These are phyloP conservation scores for Dilophus febrilis DNA, from an alignment of 2,888 invertebrate genomes.

Conservation along the genomic window DNA sequence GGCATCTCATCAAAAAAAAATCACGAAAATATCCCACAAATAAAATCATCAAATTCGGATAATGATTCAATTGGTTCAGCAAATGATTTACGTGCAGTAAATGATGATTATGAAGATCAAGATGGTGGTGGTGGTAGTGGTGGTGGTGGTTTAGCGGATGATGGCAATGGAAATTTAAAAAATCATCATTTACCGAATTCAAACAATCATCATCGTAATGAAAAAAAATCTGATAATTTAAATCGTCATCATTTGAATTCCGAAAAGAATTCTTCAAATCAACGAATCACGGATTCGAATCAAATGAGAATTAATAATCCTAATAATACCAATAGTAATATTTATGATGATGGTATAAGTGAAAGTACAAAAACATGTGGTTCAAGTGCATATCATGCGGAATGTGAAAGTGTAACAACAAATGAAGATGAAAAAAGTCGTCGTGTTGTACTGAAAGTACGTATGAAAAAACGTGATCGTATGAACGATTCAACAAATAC, in stretches of 20 bases:
- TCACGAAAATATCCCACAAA: slow-evolving; percentile 12
- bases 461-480: slow-evolving; percentile 31
- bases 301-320: background rate
- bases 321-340: slow-evolving; percentile 16
- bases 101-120: slow-evolving; percentile 26
- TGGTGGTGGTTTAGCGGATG: no score
- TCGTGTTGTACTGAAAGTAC: slow-evolving; percentile 32
- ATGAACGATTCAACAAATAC: slow-evolving; percentile 16
- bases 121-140: background rate
- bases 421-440: slow-evolving; percentile 40
- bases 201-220: no score
- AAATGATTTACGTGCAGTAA: slow-evolving; percentile 44
- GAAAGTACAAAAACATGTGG: slow-evolving; percentile 48
- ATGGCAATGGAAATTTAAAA: no score
- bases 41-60: slow-evolving; percentile 31
- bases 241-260: no score
- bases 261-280: no score
- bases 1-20: slow-evolving; percentile 8
- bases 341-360: slow-evolving; percentile 37
- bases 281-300: no score
- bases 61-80: slow-evolving; percentile 57
- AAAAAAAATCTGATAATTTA: no score
- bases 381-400: slow-evolving; percentile 53
- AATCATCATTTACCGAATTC: no score
- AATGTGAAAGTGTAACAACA: slow-evolving; percentile 50